Percentiles rank a stretch among this genome's conserved stretches.
Conservation (phyloP, 1,140 invertebrate genomes). For the Brachionus asplanchnoidis region DNA sequence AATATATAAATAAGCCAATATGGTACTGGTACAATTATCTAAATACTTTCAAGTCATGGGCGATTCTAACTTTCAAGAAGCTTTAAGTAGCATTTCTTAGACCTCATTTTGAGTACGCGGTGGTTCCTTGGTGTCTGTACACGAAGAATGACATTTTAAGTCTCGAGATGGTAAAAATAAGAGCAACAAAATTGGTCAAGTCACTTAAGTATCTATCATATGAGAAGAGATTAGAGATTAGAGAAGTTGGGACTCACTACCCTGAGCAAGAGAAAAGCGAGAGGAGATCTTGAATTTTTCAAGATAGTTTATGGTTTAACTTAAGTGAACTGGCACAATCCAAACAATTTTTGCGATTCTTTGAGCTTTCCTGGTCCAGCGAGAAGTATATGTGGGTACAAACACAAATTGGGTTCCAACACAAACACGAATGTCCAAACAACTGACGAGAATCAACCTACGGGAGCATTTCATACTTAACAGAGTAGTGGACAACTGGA, state of each 20-base stretch:
- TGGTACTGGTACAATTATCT: not conserved
- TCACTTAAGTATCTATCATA: too few relatives aligned
- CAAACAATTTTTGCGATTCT: not conserved
- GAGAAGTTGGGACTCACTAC: too few relatives aligned
- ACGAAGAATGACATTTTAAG: too few relatives aligned
- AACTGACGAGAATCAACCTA: not conserved
- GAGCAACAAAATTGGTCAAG: too few relatives aligned
- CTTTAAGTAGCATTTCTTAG: not conserved
- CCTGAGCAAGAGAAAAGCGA: too few relatives aligned
- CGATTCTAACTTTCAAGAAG: not conserved
- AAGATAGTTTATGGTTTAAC: too few relatives aligned
- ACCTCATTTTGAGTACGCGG: not conserved
- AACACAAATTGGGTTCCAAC: too few relatives aligned
- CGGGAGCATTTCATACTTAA: constrained; percentile 16
- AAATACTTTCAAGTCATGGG: not conserved
- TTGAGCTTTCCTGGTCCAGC: not conserved
- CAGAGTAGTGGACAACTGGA: not conserved
- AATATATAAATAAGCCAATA: too few relatives aligned
- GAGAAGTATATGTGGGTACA: not conserved
- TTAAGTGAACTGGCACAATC: not conserved
- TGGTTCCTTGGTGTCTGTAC: too few relatives aligned
- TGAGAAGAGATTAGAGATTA: too few relatives aligned
- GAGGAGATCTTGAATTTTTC: too few relatives aligned
- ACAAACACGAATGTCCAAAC: not conserved
- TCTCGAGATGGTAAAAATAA: too few relatives aligned